These are phyloP conservation scores for Chironomus riparius DNA, from an alignment of 2,888 invertebrate species.

Conservation along the genomic window DNA sequence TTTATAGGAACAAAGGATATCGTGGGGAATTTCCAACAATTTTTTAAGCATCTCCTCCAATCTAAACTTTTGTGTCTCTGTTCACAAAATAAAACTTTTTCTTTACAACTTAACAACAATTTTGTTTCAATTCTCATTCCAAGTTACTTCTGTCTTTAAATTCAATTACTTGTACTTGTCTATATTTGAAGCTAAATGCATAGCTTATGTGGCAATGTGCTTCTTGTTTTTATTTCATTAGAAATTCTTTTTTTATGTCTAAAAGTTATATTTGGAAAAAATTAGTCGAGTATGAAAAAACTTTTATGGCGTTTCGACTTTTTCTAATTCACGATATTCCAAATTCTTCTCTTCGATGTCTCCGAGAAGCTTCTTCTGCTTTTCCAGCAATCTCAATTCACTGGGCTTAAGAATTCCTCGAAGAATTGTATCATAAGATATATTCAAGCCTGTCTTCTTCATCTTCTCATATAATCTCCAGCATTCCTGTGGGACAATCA, in stretches of 20 bases:
- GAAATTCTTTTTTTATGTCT: background rate
- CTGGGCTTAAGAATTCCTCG: constrained; percentile 64
- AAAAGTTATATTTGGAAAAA: background rate
- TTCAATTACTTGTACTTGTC: background rate
- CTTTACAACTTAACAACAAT: background rate
- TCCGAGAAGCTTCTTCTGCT: constrained; percentile 32
- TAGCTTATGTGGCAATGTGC: background rate
- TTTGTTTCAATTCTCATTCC: background rate
- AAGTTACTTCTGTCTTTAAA: background rate
- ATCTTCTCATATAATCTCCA: constrained; percentile 60
- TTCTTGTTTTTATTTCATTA: background rate
- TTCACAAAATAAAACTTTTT: background rate
- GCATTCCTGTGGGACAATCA: constrained; percentile 43
- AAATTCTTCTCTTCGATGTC: constrained; percentile 10
- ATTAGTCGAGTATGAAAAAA: background rate
- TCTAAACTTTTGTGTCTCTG: no score
- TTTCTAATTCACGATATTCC: background rate
- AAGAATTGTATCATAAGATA: constrained; percentile 59
- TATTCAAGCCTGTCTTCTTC: constrained; percentile 56
- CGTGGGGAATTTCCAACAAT: background rate
- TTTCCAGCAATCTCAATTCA: constrained; percentile 55
- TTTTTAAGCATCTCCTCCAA: background rate
- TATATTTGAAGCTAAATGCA: background rate
- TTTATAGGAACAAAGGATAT: background rate
- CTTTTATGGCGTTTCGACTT: background rate